Base-by-base conservation (phyloP, 2,113 vertebrate genomes). In the Melanerpes aurifrons region DNA sequence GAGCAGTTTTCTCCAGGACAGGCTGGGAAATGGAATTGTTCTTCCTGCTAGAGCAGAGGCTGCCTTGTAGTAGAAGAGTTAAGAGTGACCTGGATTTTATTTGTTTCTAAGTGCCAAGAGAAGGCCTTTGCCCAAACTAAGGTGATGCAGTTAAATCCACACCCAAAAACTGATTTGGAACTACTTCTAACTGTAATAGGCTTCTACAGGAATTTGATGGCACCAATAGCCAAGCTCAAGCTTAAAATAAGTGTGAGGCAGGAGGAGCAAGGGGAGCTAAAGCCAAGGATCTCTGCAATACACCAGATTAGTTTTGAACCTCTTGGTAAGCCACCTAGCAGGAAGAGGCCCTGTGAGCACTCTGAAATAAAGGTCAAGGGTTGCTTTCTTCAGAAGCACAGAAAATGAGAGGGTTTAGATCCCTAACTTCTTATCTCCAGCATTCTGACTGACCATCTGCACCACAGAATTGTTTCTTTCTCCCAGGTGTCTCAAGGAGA, bases 381-480 rank as follows among this genome's bases (percentile, higher is more conserved):
- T 13, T 22, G 25, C 35, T 22, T 29, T 12, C 12, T 53, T 35
- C 18, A 43, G 16, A 4, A 64, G 5, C 4, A 48, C 6, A 15
- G 19, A 53, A 83, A 86, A 63, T 37, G 8, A 10, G 21, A 16
- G 18, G 0, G 58, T 89, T 86, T 70, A 17, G n/a, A 56, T 21
- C 53, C 24, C 6, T n/a, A 47, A 68, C 66, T 89, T 84, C 40
- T 35, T 56, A 50, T 57, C 31, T 89, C 86, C 70, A 86, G 73
- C 54, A 72, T 72, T 94, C 81, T 90, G 64, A 80, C 53, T 83
- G 73, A 92, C 83, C 86, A 86, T 45, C 79, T 86, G 67, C 81
- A 90, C 28, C 0, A 1, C 8, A 9, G 67, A 89, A 83, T n/a
- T 77, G 73, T 50, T 93, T 72, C 90, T 53, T 71, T 84, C 68